These are phyloP conservation scores for Cryptocephalus moraei DNA, from an alignment of 2,888 invertebrate genomes.

Conservation along the genomic window DNA sequence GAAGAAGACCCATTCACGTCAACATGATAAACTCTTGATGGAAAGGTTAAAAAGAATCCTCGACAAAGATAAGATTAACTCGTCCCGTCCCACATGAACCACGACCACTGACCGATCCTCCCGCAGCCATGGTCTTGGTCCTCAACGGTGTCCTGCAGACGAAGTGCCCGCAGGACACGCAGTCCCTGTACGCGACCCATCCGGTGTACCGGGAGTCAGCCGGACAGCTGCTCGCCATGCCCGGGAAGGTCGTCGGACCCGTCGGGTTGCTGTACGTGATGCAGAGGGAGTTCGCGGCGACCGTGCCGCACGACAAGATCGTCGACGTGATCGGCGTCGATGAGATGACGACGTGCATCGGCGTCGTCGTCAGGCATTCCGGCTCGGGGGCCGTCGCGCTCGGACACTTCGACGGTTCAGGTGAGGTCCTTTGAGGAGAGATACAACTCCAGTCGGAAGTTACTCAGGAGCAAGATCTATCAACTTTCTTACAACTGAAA, in stretches of 20 bases:
- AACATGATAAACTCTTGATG: too few relatives aligned
- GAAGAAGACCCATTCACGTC: too few relatives aligned
- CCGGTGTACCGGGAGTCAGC: constrained; percentile 82
- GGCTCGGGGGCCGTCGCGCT: constrained; percentile 82
- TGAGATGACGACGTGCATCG: constrained; percentile 89
- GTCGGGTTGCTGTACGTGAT: constrained; percentile 79
- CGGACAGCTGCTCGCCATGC: constrained; percentile 66
- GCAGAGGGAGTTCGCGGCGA: constrained; percentile 86
- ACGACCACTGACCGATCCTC: too few relatives aligned
- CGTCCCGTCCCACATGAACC: too few relatives aligned
- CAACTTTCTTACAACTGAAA: too few relatives aligned
- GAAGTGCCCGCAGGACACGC: constrained; percentile 75
- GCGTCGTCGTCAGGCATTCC: constrained; percentile 82
- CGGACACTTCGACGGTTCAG: constrained; percentile 67
- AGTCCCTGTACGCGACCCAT: constrained; percentile 69
- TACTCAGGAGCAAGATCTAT: too few relatives aligned
- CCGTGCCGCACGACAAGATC: constrained; percentile 85
- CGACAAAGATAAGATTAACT: too few relatives aligned
- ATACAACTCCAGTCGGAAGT: too few relatives aligned
- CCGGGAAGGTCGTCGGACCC: constrained; percentile 69
- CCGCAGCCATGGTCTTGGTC: constrained; percentile 66
- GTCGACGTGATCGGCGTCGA: constrained; percentile 84
- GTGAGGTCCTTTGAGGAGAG: constrained; percentile 3
- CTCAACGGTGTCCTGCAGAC: constrained; percentile 82
- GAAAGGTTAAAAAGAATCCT: too few relatives aligned